These are phyloP conservation scores for Neoseiulus cucumeris DNA, from an alignment of 1,140 invertebrate genomes.

Conservation along the genomic window DNA sequence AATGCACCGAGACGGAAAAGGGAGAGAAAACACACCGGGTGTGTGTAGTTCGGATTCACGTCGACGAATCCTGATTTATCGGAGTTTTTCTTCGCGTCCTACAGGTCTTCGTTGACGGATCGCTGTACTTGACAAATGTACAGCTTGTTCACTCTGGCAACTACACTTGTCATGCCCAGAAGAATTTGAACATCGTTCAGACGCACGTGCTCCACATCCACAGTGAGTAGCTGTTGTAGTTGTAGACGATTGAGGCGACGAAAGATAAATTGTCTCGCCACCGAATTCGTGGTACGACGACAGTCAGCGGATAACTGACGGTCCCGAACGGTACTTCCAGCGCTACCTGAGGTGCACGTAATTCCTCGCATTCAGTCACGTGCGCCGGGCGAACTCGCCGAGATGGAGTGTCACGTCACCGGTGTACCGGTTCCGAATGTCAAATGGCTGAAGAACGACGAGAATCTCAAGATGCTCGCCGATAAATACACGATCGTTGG, in stretches of 20 bases:
- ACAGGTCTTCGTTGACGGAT: conserved; percentile 47
- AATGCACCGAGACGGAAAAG: conserved; percentile 14
- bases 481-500: conserved; percentile 21
- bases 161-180: conserved; percentile 53
- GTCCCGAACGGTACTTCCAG: conserved; percentile 26
- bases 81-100: too few species aligned
- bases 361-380: conserved; percentile 45
- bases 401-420: conserved; percentile 45
- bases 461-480: conserved; percentile 34
- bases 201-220: conserved; percentile 52
- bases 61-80: too few species aligned
- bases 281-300: conserved; percentile 13
- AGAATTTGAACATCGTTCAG: conserved; percentile 50
- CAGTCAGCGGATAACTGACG: conserved; percentile 14
- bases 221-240: conserved; percentile 36
- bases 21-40: background rate
- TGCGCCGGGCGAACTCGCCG: conserved; percentile 40
- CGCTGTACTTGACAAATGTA: conserved; percentile 49
- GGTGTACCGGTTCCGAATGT: conserved; percentile 39
- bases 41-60: too few species aligned
- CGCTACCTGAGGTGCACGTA: conserved; percentile 44
- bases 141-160: conserved; percentile 56
- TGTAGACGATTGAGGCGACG: conserved; percentile 16
- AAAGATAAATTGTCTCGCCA: conserved; percentile 24
- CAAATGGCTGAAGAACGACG: conserved; percentile 51